These are phyloP conservation scores for Canis aureus DNA, from an alignment of 2,113 vertebrate genomes.

Conservation along the genomic window DNA sequence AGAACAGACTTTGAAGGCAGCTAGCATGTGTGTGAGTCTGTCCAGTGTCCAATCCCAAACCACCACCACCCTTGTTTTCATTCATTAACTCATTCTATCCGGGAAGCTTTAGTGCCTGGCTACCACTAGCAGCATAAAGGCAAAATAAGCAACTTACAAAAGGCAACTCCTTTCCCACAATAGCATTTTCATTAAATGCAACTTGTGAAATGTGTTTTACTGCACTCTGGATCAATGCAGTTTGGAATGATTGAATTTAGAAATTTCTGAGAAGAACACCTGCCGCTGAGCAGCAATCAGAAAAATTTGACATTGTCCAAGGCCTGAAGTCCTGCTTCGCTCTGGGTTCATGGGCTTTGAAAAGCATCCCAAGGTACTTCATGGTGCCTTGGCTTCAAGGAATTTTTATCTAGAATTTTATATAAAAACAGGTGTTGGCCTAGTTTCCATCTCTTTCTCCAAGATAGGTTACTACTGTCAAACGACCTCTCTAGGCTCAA, in stretches of 20 bases:
- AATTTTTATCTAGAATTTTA: constrained; percentile 49
- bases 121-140: constrained; percentile 68
- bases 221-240: constrained; percentile 18
- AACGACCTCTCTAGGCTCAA: not conserved
- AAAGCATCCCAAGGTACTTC: not conserved
- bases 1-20: constrained; percentile 76
- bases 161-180: not conserved
- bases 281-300: not conserved
- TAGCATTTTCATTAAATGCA: constrained; percentile 47
- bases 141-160: constrained; percentile 25
- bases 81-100: constrained; percentile 42
- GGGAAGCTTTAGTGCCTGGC: constrained; percentile 73
- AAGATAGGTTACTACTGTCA: not conserved
- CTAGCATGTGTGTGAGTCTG: constrained; percentile 63
- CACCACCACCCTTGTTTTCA: constrained; percentile 54
- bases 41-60: constrained; percentile 42
- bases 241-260: constrained; percentile 45
- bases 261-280: not conserved
- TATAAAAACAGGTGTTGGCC: not conserved
- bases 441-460: constrained; percentile 54
- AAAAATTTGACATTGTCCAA: constrained; percentile 18
- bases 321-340: not conserved
- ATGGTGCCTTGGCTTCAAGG: constrained; percentile 9
- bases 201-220: constrained; percentile 26
- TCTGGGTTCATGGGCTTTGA: not conserved